Conservation (phyloP, 2,113 vertebrate species). For the Chionis minor region DNA sequence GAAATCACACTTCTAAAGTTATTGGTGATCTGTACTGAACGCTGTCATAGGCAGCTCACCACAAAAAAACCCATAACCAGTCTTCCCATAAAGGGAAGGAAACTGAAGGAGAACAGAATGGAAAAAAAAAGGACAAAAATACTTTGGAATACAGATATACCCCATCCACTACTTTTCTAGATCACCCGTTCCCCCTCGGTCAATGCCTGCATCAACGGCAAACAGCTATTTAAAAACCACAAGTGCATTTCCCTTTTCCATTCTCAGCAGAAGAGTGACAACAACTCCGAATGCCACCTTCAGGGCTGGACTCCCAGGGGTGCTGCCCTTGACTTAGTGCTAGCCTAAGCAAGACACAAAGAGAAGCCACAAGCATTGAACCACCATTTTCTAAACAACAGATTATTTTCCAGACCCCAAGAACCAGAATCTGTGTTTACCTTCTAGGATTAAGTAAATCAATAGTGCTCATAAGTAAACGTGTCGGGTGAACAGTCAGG, state of each 20-base stretch:
- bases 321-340: neutral
- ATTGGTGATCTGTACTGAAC: neutral
- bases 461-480: neutral
- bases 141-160: neutral
- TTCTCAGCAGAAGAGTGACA: neutral
- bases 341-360: neutral
- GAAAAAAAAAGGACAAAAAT: neutral
- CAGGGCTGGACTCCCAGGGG: neutral
- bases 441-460: neutral
- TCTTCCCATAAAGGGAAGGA: neutral
- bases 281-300: neutral
- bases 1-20: neutral
- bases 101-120: neutral
- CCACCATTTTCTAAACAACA: neutral
- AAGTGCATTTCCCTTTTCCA: neutral
- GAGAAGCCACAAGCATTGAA: neutral
- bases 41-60: neutral
- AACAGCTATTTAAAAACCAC: neutral
- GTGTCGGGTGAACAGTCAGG: neutral
- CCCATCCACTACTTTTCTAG: neutral
- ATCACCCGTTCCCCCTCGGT: neutral
- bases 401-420: neutral
- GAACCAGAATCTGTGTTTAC: neutral
- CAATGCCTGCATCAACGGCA: neutral
- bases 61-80: neutral